phyloP scores from a whole-genome alignment of 2,797 vertebrate genomes.

The Tokudaia muenninki region DNA sequence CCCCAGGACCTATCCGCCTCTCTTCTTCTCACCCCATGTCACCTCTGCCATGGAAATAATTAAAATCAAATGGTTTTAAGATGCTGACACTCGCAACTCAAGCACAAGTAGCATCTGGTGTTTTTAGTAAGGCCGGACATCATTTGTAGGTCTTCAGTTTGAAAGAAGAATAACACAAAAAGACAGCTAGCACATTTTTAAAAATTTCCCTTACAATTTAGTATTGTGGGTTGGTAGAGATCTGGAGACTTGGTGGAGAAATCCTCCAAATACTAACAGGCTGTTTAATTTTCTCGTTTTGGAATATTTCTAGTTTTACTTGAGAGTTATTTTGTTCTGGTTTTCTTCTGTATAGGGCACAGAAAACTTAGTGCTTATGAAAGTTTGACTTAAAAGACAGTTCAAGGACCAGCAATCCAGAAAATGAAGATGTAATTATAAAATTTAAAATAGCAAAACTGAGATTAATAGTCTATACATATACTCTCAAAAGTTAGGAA shows the following conservation, averaged over 20 bases:
- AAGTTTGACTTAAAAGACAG: neutral
- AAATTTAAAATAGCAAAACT: neutral
- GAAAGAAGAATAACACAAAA: slow-evolving; percentile 32
- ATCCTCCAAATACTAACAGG: neutral
- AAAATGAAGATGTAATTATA: neutral
- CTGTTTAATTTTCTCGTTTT: neutral
- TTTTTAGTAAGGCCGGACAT: slow-evolving; percentile 6
- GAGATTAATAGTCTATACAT: neutral
- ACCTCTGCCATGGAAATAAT: slow-evolving; percentile 22
- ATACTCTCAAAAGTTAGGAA: neutral
- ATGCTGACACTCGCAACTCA: neutral
- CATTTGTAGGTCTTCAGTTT: neutral
- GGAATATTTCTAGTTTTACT: neutral
- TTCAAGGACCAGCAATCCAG: neutral
- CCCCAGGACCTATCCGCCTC: neutral
- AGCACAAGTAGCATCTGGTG: neutral
- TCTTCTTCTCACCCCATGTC: neutral
- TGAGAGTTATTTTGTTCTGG: neutral
- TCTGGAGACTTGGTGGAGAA: slow-evolving; percentile 28
- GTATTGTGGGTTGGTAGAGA: neutral
- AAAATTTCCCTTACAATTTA: slow-evolving; percentile 16
- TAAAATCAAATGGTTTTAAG: slow-evolving; percentile 8
- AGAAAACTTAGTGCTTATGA: slow-evolving; percentile 24
- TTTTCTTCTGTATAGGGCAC: neutral
- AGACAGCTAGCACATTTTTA: neutral